Evolutionary conservation across 1,140 invertebrate species (phyloP).

Genomic region (Leptoteleia sp.): DNA sequence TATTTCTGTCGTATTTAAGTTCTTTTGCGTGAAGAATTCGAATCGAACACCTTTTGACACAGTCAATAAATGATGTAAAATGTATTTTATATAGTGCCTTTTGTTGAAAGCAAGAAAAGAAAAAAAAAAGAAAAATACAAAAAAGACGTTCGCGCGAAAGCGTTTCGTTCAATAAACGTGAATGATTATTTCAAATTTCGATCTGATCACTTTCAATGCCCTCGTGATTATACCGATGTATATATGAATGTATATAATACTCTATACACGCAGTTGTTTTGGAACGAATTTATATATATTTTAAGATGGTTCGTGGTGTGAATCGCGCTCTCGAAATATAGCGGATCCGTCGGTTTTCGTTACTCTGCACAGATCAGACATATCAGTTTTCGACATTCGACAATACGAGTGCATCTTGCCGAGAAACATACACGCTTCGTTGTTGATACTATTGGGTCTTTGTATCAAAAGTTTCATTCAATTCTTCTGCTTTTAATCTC

Average conservation of each 20-base stretch:
- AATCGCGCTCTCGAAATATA: slow-evolving; percentile 38
- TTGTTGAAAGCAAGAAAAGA: slow-evolving; percentile 32
- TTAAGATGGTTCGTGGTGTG: slow-evolving; percentile 10
- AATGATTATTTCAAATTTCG: slow-evolving; percentile 25
- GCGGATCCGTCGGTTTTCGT: slow-evolving; percentile 32
- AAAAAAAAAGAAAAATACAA: slow-evolving; percentile 4
- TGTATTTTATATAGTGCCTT: slow-evolving; percentile 58
- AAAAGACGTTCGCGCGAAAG: slow-evolving; percentile 16
- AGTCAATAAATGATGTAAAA: slow-evolving; percentile 54
- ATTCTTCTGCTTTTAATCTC: background rate
- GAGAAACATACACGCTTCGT: slow-evolving; percentile 3
- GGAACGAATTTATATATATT: slow-evolving; percentile 46
- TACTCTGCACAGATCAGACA: slow-evolving; percentile 32
- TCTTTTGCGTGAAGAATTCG: slow-evolving; percentile 6
- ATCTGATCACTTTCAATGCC: slow-evolving; percentile 38
- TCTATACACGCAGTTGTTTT: slow-evolving; percentile 41
- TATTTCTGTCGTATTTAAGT: background rate
- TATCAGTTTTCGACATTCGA: slow-evolving; percentile 32
- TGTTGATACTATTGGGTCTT: slow-evolving; percentile 26
- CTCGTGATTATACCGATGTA: slow-evolving; percentile 41
- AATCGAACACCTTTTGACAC: slow-evolving; percentile 30
- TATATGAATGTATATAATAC: slow-evolving; percentile 42
- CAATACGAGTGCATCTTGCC: slow-evolving; percentile 38
- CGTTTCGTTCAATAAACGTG: slow-evolving; percentile 43
- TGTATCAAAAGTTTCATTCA: slow-evolving; percentile 4